Percentiles rank a stretch among this genome's conserved stretches.
These are phyloP conservation scores for Pedetes capensis DNA, from an alignment of 2,113 vertebrate genomes.

Conservation along the genomic window DNA sequence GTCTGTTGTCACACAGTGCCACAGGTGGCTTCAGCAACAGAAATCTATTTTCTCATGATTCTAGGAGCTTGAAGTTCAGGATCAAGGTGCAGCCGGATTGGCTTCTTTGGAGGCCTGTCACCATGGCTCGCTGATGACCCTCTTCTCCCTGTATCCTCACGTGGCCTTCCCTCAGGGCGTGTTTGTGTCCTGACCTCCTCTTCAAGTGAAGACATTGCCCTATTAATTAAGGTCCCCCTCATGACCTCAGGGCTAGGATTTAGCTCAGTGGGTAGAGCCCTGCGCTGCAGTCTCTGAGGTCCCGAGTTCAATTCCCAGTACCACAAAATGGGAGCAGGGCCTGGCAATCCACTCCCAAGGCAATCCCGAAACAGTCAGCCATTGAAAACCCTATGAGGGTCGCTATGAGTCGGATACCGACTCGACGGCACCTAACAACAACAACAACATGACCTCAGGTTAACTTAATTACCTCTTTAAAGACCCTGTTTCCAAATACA, in stretches of 20 bases:
- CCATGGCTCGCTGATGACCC: not conserved
- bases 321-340: too few species aligned
- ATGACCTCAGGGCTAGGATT: not conserved
- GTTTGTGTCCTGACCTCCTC: not conserved
- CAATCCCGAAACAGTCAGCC: too few species aligned
- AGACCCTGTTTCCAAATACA: not conserved
- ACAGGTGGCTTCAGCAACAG: not conserved
- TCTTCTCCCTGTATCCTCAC: not conserved
- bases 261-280: too few species aligned
- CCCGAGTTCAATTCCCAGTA: too few species aligned
- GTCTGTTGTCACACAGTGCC: not conserved
- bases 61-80: not conserved
- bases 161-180: too few species aligned
- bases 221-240: not conserved
- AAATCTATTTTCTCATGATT: not conserved
- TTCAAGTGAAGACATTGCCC: not conserved
- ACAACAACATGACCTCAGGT: not conserved
- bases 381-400: too few species aligned
- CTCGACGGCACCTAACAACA: too few species aligned
- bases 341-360: too few species aligned
- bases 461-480: not conserved
- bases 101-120: not conserved
- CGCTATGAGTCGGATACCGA: too few species aligned
- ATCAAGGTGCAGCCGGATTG: not conserved
- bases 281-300: too few species aligned